Percentiles rank a stretch among this genome's conserved stretches.
These are phyloP conservation scores for Drosophila anceps DNA, from an alignment of 2,888 invertebrate species.

Conservation along the genomic window DNA sequence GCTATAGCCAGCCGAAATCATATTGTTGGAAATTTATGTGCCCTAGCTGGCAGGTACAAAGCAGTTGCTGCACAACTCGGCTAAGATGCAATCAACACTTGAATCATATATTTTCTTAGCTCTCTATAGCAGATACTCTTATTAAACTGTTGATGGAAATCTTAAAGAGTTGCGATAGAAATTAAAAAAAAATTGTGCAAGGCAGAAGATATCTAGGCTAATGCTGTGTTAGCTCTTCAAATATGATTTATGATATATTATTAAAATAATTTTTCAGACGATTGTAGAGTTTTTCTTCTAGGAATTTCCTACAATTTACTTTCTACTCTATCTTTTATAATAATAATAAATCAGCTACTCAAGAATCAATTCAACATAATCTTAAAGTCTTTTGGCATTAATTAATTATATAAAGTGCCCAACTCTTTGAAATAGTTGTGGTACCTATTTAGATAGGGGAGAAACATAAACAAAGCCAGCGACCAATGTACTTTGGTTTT, in stretches of 20 bases:
- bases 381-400: too few species aligned
- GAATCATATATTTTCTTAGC: conserved; percentile 9
- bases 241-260: not conserved
- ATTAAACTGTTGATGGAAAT: conserved; percentile 19
- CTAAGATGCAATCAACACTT: conserved; percentile 31
- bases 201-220: not conserved
- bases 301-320: not conserved
- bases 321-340: not conserved
- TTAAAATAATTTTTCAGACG: not conserved
- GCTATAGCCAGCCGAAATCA: conserved; percentile 65
- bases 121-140: conserved; percentile 16
- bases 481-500: conserved; percentile 13
- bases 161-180: conserved; percentile 5
- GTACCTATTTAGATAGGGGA: not conserved
- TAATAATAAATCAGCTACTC: not conserved
- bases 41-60: conserved; percentile 33
- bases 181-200: not conserved
- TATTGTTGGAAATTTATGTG: conserved; percentile 72
- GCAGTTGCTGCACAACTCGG: conserved; percentile 21
- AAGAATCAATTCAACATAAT: not conserved
- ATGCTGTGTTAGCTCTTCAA: not conserved
- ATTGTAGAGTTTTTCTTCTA: not conserved
- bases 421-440: not conserved
- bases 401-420: not conserved
- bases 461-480: conserved; percentile 26